These are phyloP conservation scores for Propithecus deckenii DNA, from an alignment of 2,797 vertebrate species.

Conservation along the genomic window DNA sequence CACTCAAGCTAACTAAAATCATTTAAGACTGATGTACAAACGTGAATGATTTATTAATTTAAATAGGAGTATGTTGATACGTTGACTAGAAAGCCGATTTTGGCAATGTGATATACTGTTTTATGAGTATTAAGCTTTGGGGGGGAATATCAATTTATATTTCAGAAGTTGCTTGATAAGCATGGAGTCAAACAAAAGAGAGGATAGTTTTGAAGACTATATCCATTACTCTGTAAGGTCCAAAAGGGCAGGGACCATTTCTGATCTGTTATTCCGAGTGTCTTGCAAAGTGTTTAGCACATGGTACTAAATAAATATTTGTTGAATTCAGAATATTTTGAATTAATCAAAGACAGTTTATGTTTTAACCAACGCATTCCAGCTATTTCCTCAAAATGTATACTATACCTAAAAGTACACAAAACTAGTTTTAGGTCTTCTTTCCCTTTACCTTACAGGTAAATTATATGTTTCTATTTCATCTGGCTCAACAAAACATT, in stretches of 20 bases:
- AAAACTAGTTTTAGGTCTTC: neutral
- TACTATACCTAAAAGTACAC: neutral
- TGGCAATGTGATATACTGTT: neutral
- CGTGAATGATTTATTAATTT: neutral
- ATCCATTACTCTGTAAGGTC: neutral
- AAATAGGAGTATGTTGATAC: neutral
- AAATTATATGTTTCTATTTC: neutral
- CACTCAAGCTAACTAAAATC: neutral
- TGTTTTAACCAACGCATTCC: slow-evolving; percentile 6
- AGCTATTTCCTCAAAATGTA: neutral
- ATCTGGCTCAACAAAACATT: neutral
- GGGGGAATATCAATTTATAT: neutral
- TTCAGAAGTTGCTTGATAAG: slow-evolving; percentile 2
- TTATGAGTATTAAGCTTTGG: neutral
- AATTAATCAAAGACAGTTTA: slow-evolving; percentile 2
- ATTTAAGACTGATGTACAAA: neutral
- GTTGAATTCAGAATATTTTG: neutral
- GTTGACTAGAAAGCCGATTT: neutral
- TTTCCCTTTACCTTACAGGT: neutral
- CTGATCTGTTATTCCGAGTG: neutral
- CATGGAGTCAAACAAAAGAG: neutral
- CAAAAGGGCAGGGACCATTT: neutral
- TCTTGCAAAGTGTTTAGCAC: neutral
- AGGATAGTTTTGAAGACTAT: neutral
- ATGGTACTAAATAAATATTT: neutral